phyloP scores from a whole-genome alignment of 2,113 vertebrate species.

The Ctenomys sociabilis region DNA sequence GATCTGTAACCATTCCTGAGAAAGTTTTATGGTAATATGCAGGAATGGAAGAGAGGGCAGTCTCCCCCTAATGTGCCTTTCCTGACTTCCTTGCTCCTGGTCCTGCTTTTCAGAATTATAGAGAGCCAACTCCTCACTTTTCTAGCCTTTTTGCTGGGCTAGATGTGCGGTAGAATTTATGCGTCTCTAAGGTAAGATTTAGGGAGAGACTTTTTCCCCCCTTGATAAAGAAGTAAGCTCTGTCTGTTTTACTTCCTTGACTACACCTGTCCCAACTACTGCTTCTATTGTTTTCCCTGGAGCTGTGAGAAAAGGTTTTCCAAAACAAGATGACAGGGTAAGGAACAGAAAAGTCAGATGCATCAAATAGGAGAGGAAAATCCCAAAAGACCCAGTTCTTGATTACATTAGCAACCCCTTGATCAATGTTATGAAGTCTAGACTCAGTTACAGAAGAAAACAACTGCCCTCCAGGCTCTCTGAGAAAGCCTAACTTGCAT shows the following conservation, averaged over 20 bases:
- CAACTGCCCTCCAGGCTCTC: background rate
- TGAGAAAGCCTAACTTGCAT: background rate
- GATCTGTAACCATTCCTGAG: background rate
- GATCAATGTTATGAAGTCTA: background rate
- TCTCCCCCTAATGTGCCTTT: background rate
- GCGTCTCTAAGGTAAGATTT: background rate
- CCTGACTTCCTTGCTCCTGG: background rate
- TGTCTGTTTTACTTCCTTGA: background rate
- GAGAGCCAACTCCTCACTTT: background rate
- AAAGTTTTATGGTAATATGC: background rate
- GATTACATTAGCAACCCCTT: background rate
- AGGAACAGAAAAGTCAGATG: slow-evolving; percentile 19
- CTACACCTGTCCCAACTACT: background rate
- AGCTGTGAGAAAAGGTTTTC: slow-evolving; percentile 17
- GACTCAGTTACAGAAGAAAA: background rate
- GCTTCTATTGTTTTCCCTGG: background rate
- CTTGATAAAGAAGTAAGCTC: background rate
- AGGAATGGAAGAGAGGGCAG: background rate
- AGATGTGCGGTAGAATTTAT: background rate
- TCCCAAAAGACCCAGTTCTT: background rate
- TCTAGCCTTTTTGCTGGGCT: background rate
- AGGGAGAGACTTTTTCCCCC: background rate
- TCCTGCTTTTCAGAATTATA: background rate
- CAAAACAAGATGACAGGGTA: background rate
- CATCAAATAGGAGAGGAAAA: background rate